These are phyloP conservation scores for Coptodon rendalli DNA, from an alignment of 2,113 vertebrate genomes.

Conservation along the genomic window DNA sequence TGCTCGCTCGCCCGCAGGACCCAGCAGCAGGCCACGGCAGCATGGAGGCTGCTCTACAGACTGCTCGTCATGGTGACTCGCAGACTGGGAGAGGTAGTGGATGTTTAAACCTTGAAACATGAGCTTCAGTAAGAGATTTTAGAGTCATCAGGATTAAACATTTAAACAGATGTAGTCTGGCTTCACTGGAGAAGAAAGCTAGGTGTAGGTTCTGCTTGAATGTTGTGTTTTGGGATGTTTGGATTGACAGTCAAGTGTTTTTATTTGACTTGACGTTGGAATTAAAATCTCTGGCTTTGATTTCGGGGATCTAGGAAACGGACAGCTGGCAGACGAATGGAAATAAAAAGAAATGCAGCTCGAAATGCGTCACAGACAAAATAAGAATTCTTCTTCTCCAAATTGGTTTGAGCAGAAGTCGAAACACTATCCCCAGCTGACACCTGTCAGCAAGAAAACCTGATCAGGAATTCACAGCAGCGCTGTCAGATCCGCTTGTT, in stretches of 20 bases:
- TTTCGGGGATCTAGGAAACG: not conserved
- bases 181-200: not conserved
- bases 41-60: conserved; percentile 71
- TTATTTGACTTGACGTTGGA: not conserved
- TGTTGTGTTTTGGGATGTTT: not conserved
- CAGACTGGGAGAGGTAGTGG: not conserved
- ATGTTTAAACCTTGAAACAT: not conserved
- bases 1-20: conserved; percentile 71
- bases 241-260: not conserved
- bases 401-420: not conserved
- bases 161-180: not conserved
- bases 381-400: not conserved
- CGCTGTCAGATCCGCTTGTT: conserved; percentile 17
- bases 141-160: not conserved
- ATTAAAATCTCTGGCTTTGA: not conserved
- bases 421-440: conserved; percentile 30
- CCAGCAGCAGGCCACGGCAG: conserved; percentile 68
- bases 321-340: not conserved
- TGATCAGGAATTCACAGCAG: conserved; percentile 16
- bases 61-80: conserved; percentile 70
- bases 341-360: not conserved
- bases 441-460: conserved; percentile 33
- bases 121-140: not conserved
- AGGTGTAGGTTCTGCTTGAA: not conserved
- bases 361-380: not conserved